Percentiles rank a stretch among this genome's conserved stretches.
Conservation (phyloP, 2,888 invertebrate species). For the Laspeyria flexula region DNA sequence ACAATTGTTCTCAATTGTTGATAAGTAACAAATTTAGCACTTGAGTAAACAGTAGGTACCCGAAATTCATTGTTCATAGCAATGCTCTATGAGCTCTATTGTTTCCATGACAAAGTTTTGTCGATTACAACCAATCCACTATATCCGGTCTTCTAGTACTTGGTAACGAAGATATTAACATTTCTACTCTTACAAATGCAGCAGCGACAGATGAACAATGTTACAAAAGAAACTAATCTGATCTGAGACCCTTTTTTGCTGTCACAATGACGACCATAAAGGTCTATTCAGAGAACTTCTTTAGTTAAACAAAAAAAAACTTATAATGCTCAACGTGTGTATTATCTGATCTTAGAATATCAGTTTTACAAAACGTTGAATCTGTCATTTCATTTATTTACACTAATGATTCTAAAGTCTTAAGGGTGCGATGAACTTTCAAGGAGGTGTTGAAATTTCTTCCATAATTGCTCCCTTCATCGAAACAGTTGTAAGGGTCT, state of each 20-base stretch:
- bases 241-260: conserved; percentile 43
- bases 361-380: conserved; percentile 3
- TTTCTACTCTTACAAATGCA: conserved; percentile 48
- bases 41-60: conserved; percentile 12
- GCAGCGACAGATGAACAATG: conserved; percentile 49
- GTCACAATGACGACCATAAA: conserved; percentile 45
- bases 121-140: conserved; percentile 19
- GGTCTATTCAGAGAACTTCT: conserved; percentile 43
- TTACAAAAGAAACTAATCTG: conserved; percentile 51
- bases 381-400: conserved; percentile 15
- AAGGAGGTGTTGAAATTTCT: conserved; percentile 71
- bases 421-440: conserved; percentile 54
- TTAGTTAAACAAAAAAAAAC: conserved; percentile 28
- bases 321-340: conserved; percentile 21
- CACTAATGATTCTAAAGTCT: conserved; percentile 14
- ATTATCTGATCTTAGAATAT: conserved; percentile 29
- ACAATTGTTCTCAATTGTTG: conserved; percentile 14
- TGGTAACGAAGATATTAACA: conserved; percentile 23
- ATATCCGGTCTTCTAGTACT: conserved; percentile 22
- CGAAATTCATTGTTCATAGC: conserved; percentile 17
- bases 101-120: conserved; percentile 21
- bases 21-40: conserved; percentile 25
- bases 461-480: conserved; percentile 76
- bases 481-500: conserved; percentile 76
- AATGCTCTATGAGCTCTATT: conserved; percentile 15